These are phyloP conservation scores for Pedionomus torquatus DNA, from an alignment of 2,113 vertebrate species.

Conservation along the genomic window DNA sequence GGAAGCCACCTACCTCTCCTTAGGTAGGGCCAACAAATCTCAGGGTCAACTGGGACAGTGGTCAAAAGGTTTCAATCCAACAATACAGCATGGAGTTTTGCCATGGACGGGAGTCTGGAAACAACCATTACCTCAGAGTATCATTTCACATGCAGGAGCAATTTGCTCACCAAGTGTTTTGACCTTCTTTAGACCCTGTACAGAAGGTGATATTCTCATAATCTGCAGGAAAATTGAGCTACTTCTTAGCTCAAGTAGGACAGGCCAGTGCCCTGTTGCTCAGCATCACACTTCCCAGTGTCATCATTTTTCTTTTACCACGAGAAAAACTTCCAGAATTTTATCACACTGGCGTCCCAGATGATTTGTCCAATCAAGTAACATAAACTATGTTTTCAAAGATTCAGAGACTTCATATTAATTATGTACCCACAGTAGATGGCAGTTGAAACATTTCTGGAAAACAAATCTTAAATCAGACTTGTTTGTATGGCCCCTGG, in stretches of 20 bases:
- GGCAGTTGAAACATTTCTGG: background rate
- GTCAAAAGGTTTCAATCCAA: background rate
- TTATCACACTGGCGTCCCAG: background rate
- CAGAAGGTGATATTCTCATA: background rate
- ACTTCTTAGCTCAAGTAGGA: background rate
- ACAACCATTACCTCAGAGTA: background rate
- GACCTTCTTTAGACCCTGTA: background rate
- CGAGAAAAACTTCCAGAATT: background rate
- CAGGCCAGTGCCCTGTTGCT: background rate
- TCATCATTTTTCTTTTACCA: background rate
- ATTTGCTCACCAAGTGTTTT: background rate
- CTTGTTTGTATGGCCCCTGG: background rate
- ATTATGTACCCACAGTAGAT: background rate
- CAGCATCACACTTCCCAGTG: background rate
- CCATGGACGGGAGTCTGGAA: background rate
- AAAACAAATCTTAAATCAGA: conserved; percentile 46
- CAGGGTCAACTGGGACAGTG: background rate
- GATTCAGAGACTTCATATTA: background rate
- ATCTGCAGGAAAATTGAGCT: background rate
- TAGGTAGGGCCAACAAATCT: background rate
- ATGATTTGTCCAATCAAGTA: background rate
- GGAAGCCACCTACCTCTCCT: background rate
- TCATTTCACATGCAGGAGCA: background rate
- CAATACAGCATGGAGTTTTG: background rate
- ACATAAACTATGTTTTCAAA: background rate